phyloP scores from a whole-genome alignment of 2,797 vertebrate species.

The Sylvilagus floridanus region DNA sequence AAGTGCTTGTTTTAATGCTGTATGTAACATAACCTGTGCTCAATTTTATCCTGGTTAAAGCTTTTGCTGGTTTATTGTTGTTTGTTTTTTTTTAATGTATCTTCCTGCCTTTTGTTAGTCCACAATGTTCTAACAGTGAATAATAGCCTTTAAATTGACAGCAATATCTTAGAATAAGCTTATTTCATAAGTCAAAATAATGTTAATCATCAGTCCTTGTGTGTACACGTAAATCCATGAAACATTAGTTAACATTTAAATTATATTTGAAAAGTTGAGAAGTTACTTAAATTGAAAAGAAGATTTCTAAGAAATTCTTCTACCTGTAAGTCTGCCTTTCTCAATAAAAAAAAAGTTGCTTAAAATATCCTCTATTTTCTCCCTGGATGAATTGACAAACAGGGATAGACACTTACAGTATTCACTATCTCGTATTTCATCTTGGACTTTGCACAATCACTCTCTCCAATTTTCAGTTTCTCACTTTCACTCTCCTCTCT shows the following conservation, averaged over 20 bases:
- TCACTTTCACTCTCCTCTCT: not conserved
- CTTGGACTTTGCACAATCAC: not conserved
- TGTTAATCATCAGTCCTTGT: not conserved
- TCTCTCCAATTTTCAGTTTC: not conserved
- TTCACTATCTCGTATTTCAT: not conserved
- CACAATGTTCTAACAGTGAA: rapidly evolving
- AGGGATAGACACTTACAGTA: not conserved
- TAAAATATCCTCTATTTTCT: not conserved
- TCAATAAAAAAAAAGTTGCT: not conserved
- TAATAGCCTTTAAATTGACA: not conserved
- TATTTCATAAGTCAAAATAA: not conserved
- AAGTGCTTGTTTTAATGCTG: not conserved
- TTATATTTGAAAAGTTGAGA: not conserved
- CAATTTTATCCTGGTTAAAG: not conserved
- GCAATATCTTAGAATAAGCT: not conserved
- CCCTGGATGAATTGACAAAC: not conserved
- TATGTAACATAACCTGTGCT: not conserved
- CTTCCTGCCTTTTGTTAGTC: not conserved
- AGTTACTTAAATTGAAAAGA: not conserved
- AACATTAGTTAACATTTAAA: not conserved
- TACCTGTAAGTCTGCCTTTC: not conserved
- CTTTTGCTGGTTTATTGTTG: not conserved
- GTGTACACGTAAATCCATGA: not conserved
- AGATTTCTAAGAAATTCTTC: not conserved
- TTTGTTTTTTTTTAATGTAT: not conserved